A percentile compares a stretch with the other conserved stretches of the same genome.
phyloP scores from a whole-genome alignment of 2,888 invertebrate genomes.

The Orchesellides sinensis region DNA sequence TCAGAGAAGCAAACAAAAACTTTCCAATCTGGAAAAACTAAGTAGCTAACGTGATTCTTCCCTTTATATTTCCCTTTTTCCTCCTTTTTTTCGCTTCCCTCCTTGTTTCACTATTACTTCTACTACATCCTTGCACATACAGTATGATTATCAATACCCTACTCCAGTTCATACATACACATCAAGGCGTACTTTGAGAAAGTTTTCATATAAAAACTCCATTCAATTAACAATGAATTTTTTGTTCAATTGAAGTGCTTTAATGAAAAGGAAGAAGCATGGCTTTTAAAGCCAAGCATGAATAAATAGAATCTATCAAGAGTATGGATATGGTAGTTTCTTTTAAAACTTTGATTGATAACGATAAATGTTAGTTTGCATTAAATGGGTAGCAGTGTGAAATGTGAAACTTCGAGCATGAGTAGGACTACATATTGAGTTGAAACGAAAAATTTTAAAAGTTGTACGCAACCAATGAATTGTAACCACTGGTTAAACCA shows the following conservation, averaged over 20 bases:
- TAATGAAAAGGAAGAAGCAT: conserved; percentile 23
- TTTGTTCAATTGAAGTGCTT: conserved; percentile 26
- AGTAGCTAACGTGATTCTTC: conserved; percentile 52
- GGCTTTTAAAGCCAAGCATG: background rate
- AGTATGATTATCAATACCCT: conserved; percentile 27
- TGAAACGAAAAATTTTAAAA: too few relatives aligned
- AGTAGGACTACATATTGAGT: too few relatives aligned
- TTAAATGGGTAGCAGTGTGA: background rate
- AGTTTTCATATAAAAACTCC: background rate
- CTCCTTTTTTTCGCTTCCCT: conserved; percentile 14
- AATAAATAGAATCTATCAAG: background rate
- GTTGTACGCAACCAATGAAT: too few relatives aligned
- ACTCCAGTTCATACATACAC: background rate
- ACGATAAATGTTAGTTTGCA: background rate
- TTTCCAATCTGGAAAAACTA: conserved; percentile 48
- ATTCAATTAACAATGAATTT: conserved; percentile 24
- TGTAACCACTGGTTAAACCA: too few relatives aligned
- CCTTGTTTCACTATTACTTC: conserved; percentile 18
- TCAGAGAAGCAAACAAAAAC: conserved; percentile 43
- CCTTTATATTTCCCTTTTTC: conserved; percentile 47
- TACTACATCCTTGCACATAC: conserved; percentile 4
- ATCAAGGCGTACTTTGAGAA: background rate
- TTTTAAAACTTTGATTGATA: too few relatives aligned
- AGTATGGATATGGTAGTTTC: background rate
- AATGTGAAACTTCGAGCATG: background rate